Evolutionary conservation across 1,140 invertebrate species (phyloP).

Genomic region (Leguminivora glycinivorella): DNA sequence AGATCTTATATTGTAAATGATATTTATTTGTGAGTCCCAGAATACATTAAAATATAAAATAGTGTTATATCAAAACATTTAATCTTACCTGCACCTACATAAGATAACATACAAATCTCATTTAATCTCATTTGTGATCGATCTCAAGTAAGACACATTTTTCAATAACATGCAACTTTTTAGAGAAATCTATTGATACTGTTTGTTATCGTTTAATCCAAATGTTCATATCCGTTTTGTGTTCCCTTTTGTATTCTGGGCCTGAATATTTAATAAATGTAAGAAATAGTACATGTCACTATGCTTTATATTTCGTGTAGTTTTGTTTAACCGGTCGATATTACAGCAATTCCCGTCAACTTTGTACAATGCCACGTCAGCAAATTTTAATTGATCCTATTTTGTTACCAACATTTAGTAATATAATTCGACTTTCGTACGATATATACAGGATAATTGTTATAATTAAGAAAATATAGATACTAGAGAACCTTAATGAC

Average conservation of each 20-base stretch:
- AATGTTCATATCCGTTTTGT: neutral
- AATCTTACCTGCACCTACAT: too few relatives aligned
- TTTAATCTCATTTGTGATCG: neutral
- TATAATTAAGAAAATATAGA: too few relatives aligned
- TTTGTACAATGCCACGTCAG: too few relatives aligned
- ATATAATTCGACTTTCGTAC: too few relatives aligned
- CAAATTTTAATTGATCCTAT: too few relatives aligned
- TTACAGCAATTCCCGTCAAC: too few relatives aligned
- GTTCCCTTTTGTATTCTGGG: neutral
- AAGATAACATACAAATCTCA: neutral
- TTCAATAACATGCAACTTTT: neutral
- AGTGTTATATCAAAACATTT: too few relatives aligned
- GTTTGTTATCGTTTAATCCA: neutral
- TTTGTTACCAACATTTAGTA: too few relatives aligned
- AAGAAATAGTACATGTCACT: neutral
- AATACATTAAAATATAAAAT: neutral
- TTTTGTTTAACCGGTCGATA: neutral
- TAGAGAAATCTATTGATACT: neutral
- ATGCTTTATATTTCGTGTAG: slow-evolving; percentile 7
- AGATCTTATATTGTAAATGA: neutral
- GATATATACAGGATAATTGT: too few relatives aligned
- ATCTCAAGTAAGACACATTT: neutral
- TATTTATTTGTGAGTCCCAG: slow-evolving; percentile 1
- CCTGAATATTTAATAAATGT: neutral
- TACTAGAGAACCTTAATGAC: too few relatives aligned